Conservation (phyloP, 2,888 invertebrate genomes). For the Digitonthophagus gazella region DNA sequence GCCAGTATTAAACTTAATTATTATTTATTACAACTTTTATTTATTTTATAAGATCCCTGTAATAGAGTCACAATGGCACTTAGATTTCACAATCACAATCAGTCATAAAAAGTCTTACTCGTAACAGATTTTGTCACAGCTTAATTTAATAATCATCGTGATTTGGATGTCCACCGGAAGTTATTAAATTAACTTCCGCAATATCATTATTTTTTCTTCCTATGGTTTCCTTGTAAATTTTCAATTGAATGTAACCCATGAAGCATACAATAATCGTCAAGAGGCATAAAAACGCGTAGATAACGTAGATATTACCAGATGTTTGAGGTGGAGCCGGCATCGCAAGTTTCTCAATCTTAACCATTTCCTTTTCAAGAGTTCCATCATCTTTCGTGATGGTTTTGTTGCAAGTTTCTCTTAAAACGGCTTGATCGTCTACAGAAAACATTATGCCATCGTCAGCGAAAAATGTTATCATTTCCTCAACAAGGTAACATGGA, state of each 20-base stretch:
- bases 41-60: no score
- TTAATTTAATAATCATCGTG: conserved; percentile 16
- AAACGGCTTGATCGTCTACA: conserved; percentile 18
- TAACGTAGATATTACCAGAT: conserved; percentile 28
- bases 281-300: conserved; percentile 35
- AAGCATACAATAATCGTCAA: conserved; percentile 37
- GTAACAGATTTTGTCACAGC: background rate
- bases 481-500: conserved; percentile 44
- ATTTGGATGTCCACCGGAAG: conserved; percentile 20
- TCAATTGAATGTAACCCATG: conserved; percentile 41
- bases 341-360: conserved; percentile 16
- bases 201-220: conserved; percentile 15
- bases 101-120: background rate
- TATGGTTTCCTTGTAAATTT: conserved; percentile 18
- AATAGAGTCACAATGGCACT: background rate
- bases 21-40: no score
- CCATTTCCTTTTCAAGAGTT: conserved; percentile 16
- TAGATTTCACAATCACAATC: background rate
- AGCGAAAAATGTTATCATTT: conserved; percentile 38
- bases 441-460: conserved; percentile 21
- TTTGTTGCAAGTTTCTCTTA: conserved; percentile 20
- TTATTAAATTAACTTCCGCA: conserved; percentile 24
- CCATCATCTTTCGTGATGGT: conserved; percentile 15
- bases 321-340: conserved; percentile 9
- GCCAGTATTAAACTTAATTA: no score